Evolutionary conservation across 2,888 invertebrate genomes (phyloP).

Genomic region (Fragum sueziense): DNA sequence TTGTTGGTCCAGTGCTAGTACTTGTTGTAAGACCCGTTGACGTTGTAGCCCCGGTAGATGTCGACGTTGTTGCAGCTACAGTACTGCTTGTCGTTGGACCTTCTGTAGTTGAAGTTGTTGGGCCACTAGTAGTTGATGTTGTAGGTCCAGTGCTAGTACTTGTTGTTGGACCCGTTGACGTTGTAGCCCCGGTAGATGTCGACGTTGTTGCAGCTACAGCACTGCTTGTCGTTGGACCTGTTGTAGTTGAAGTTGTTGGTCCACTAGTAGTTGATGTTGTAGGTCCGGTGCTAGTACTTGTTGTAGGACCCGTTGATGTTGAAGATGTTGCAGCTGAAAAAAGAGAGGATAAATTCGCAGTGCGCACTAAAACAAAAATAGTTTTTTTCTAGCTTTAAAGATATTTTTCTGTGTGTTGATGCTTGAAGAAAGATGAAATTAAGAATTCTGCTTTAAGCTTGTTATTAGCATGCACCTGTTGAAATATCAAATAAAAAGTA

Average conservation of each 20-base stretch:
- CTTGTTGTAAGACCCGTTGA: neutral
- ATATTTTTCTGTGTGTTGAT: too few species aligned
- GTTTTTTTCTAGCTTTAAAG: too few species aligned
- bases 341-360: too few species aligned
- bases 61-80: slow-evolving; percentile 25
- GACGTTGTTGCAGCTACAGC: slow-evolving; percentile 1
- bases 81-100: too few species aligned
- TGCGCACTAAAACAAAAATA: too few species aligned
- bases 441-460: too few species aligned
- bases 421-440: too few species aligned
- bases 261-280: slow-evolving; percentile 18
- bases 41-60: slow-evolving; percentile 1
- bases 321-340: too few species aligned
- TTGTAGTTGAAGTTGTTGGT: slow-evolving; percentile 17
- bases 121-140: slow-evolving; percentile 24
- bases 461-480: too few species aligned
- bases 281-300: slow-evolving; percentile 9
- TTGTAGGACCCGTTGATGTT: too few species aligned
- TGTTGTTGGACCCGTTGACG: neutral
- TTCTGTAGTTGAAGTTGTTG: slow-evolving; percentile 19
- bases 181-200: neutral
- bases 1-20: slow-evolving; percentile 13
- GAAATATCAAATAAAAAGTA: too few species aligned
- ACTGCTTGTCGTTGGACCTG: slow-evolving; percentile 12
- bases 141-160: slow-evolving; percentile 1